These are phyloP conservation scores for Tipula unca DNA, from an alignment of 2,888 invertebrate species.

Conservation along the genomic window DNA sequence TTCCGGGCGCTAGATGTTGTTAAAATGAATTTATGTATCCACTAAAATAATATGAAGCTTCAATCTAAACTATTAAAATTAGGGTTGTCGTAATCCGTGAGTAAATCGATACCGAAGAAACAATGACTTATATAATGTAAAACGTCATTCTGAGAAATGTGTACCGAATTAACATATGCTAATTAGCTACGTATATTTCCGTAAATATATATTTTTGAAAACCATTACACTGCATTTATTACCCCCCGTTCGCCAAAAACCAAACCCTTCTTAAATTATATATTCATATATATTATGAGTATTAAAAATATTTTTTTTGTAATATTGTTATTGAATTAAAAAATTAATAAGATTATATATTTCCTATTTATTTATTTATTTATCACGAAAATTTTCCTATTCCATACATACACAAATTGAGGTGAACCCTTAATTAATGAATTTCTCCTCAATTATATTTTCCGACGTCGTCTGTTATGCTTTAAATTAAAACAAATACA, in stretches of 20 bases:
- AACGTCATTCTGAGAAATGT: not conserved
- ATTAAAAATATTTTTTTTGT: not conserved
- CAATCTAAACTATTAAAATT: no score
- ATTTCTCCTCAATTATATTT: not conserved
- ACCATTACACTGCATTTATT: not conserved
- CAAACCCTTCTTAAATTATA: not conserved
- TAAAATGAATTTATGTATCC: no score
- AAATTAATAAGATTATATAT: not conserved
- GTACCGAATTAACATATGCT: not conserved
- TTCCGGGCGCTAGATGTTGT: no score
- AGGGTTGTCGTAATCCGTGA: no score
- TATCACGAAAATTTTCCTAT: not conserved
- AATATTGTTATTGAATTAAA: not conserved
- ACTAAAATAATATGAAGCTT: no score
- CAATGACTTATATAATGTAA: not conserved
- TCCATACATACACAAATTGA: not conserved
- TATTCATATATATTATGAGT: not conserved
- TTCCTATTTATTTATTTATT: not conserved
- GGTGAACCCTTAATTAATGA: constrained; percentile 14
- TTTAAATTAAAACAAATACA: not conserved
- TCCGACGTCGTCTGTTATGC: not conserved
- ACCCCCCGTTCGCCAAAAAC: not conserved
- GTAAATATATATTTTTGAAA: not conserved
- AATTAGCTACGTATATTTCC: not conserved
- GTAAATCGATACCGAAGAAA: no score